These are phyloP conservation scores for Nettapus auritus DNA, from an alignment of 2,113 vertebrate genomes.

Conservation along the genomic window DNA sequence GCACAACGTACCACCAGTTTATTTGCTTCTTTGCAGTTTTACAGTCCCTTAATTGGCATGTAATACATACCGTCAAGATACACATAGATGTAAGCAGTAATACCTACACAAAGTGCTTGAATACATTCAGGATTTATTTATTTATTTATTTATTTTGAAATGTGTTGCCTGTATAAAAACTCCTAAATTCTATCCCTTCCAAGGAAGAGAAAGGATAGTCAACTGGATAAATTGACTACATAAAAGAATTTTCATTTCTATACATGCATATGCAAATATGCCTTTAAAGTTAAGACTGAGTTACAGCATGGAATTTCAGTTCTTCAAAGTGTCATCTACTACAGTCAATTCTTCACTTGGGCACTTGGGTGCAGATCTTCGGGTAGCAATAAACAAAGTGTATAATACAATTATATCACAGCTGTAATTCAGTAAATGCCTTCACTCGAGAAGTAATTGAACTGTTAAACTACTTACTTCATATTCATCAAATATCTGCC, in stretches of 20 bases:
- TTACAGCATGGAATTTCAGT: not conserved
- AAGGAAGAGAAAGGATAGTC: not conserved
- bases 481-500: slow-evolving; percentile 99
- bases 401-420: not conserved
- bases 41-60: not conserved
- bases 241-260: not conserved
- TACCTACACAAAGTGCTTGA: not conserved
- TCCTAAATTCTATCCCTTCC: not conserved
- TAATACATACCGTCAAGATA: not conserved
- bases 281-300: not conserved
- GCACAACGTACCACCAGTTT: not conserved
- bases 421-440: not conserved
- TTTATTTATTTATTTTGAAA: no score
- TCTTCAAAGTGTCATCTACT: not conserved
- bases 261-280: rapidly evolving
- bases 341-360: not conserved
- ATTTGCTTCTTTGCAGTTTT: not conserved
- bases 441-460: not conserved
- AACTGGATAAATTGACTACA: not conserved
- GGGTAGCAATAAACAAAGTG: not conserved
- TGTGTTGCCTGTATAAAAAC: not conserved
- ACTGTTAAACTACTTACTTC: slow-evolving; percentile 83
- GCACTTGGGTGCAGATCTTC: not conserved
- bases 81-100: not conserved
- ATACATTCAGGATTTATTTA: not conserved